phyloP scores from a whole-genome alignment of 2,797 vertebrate species.

The Manis crassicaudata region DNA sequence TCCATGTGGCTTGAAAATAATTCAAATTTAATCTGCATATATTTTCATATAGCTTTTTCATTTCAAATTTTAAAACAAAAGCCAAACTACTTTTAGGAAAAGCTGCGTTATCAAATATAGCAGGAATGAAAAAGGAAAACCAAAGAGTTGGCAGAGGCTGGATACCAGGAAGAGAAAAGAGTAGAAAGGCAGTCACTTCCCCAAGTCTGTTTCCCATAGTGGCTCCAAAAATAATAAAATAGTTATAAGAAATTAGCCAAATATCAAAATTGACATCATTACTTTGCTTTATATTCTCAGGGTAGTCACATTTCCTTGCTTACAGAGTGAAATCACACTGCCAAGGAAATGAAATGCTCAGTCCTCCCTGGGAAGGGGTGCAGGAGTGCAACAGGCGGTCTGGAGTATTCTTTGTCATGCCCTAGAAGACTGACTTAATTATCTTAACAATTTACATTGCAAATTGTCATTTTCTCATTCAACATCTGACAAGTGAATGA shows the following conservation, averaged over 20 bases:
- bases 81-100: not conserved
- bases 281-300: not conserved
- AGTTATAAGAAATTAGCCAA: not conserved
- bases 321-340: not conserved
- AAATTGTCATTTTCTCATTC: not conserved
- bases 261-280: not conserved
- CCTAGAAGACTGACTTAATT: not conserved
- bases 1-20: not conserved
- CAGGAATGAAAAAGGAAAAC: not conserved
- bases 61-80: slow-evolving; percentile 20
- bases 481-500: not conserved
- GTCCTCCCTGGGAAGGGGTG: not conserved
- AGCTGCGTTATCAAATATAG: not conserved
- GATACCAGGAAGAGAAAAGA: not conserved
- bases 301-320: not conserved
- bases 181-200: not conserved
- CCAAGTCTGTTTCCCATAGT: not conserved
- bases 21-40: not conserved
- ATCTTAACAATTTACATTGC: not conserved
- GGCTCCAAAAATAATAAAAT: not conserved
- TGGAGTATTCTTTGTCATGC: not conserved
- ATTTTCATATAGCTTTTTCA: not conserved
- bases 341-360: not conserved
- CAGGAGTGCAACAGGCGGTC: not conserved
- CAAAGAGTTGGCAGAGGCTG: not conserved